Conservation (phyloP, 2,113 vertebrate genomes). For the Gorilla gorilla region DNA sequence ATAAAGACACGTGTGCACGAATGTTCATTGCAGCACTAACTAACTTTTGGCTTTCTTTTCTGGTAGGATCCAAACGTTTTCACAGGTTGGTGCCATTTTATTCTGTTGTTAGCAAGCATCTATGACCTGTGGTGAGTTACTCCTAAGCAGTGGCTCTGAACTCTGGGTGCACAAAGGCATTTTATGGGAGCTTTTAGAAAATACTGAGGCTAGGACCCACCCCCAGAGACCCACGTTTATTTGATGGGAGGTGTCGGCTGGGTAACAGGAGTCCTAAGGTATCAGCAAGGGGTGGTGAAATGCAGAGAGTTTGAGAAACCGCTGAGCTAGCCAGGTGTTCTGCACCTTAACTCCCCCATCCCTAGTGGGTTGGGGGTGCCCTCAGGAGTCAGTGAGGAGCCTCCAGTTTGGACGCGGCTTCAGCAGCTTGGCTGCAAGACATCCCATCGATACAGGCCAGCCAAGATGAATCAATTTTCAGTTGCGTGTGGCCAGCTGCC, state of each 20-base stretch:
- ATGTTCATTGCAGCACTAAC: no score
- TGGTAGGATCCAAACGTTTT: fast-evolving
- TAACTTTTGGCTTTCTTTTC: no score
- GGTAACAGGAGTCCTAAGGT: not conserved
- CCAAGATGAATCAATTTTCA: not conserved
- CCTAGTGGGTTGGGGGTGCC: fast-evolving
- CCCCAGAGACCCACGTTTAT: not conserved
- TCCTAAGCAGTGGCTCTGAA: not conserved
- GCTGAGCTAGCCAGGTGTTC: fast-evolving
- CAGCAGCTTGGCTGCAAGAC: not conserved
- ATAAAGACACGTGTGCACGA: no score
- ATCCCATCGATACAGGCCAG: not conserved
- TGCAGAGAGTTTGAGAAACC: fast-evolving
- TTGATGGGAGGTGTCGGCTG: not conserved
- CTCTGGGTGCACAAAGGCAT: not conserved
- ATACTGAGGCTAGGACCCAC: no score
- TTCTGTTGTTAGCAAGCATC: not conserved
- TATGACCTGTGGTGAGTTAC: not conserved
- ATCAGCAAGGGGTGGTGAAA: fast-evolving
- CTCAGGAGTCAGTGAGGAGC: not conserved
- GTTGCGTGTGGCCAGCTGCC: not conserved
- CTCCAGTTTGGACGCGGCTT: fast-evolving
- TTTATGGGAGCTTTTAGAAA: not conserved
- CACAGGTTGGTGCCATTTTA: fast-evolving
- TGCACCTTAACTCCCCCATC: fast-evolving